Base-by-base conservation (phyloP, 2,888 invertebrate genomes). In the Phengaris alcon region DNA sequence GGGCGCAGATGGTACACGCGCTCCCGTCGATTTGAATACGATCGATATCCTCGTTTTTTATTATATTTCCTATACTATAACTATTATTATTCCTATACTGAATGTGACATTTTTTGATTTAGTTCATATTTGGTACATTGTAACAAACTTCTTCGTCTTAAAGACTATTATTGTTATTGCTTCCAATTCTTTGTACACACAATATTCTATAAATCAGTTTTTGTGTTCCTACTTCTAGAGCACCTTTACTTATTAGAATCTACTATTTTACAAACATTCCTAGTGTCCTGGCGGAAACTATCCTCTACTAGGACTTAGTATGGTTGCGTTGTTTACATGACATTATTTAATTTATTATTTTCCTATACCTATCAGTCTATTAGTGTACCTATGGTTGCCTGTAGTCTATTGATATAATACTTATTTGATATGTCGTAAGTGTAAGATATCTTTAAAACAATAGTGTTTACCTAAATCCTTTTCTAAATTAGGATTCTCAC, bases 1-100 rank as follows among this genome's bases (percentile, higher is more conserved):
- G 90, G 90, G 87, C 86, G 92, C 93, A 92, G 91, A 92, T 92
- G 92, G 87, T 86, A 83, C 87, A 87, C 86, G 87, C 85, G 83
- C 80, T 82, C 85, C 82, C 80, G 81, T 80, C 51, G 52, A 81
- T 81, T 81, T 80, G 74, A 76, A 79, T 79, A 77, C 78, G 80
- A 89, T 88, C 87, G 89, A 89, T 90, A 86, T 84, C 82, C 82
- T 79, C 75, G 68, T 78, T 79, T 79, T 81, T 81, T 22, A 22
- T 82, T 78, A 78, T 78, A 77, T 77, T 74, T 76, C 75, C 74
- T 74, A 57, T 46, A 75, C 72, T 72, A 72, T 54, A n/a, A n/a
- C n/a, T n/a, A n/a, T n/a, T n/a, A n/a, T n/a, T n/a, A n/a, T 74
- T 76, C 75, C 74, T 74, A 57, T 46, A 75, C 72, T 72, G 35